Percentiles rank a stretch among this genome's conserved stretches.
These are phyloP conservation scores for Aphidius gifuensis DNA, from an alignment of 1,140 invertebrate species.

Conservation along the genomic window DNA sequence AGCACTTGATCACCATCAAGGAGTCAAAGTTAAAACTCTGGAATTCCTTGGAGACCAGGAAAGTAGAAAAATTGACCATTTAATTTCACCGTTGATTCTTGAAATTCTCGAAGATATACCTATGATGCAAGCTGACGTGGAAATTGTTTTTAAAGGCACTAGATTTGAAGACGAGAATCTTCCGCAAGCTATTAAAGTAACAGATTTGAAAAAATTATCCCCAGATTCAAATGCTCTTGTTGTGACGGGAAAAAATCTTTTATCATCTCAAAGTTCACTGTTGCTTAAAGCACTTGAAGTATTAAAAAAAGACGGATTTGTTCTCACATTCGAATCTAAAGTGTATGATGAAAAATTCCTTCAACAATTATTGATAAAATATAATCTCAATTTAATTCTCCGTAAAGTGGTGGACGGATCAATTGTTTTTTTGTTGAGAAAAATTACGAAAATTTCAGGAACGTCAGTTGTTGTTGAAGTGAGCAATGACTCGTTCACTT, in stretches of 20 bases:
- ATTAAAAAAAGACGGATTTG: slow-evolving; percentile 51
- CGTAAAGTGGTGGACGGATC: slow-evolving; percentile 37
- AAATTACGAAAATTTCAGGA: slow-evolving; percentile 24
- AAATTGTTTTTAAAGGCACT: slow-evolving; percentile 41
- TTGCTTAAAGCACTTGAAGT: slow-evolving; percentile 29
- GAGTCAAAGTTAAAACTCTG: slow-evolving; percentile 68
- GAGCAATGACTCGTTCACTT: slow-evolving; percentile 49
- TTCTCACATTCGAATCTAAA: slow-evolving; percentile 51
- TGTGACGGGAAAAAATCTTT: slow-evolving; percentile 49
- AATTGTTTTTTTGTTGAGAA: slow-evolving; percentile 42
- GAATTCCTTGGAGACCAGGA: slow-evolving; percentile 63
- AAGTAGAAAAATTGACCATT: slow-evolving; percentile 45
- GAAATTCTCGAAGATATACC: slow-evolving; percentile 62
- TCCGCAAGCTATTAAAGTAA: slow-evolving; percentile 53
- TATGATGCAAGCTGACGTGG: slow-evolving; percentile 60
- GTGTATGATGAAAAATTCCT: background rate
- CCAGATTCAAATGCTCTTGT: slow-evolving; percentile 60
- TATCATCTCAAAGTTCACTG: slow-evolving; percentile 20
- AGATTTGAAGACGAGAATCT: slow-evolving; percentile 54
- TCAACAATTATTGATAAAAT: slow-evolving; percentile 25
- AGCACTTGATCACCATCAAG: slow-evolving; percentile 72
- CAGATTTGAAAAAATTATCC: slow-evolving; percentile 61
- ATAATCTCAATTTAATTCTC: slow-evolving; percentile 38
- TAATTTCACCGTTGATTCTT: slow-evolving; percentile 56
- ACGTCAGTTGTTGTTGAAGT: slow-evolving; percentile 36